These are phyloP conservation scores for Drosophila birchii DNA, from an alignment of 2,888 invertebrate genomes.

Conservation along the genomic window DNA sequence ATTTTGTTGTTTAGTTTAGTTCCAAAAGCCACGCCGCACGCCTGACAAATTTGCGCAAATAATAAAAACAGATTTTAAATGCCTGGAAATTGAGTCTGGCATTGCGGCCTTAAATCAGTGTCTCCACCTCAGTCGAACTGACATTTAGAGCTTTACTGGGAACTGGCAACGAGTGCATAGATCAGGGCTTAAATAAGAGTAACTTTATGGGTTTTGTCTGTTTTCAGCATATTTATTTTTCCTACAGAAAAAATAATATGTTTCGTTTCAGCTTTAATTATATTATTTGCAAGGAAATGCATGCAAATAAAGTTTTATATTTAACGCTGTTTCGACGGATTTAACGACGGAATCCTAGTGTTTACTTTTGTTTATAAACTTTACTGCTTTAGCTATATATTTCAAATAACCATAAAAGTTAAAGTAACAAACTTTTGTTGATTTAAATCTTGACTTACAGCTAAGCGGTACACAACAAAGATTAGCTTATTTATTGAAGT, in stretches of 20 bases:
- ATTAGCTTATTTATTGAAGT: background rate
- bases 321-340: too few relatives aligned
- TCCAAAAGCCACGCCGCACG: conserved; percentile 41
- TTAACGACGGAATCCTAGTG: background rate
- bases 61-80: conserved; percentile 53
- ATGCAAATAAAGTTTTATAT: background rate
- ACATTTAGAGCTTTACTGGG: conserved; percentile 49
- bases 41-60: conserved; percentile 51
- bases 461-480: background rate
- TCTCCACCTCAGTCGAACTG: conserved; percentile 31
- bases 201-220: conserved; percentile 41
- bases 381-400: too few relatives aligned
- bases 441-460: background rate
- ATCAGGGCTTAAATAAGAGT: conserved; percentile 28
- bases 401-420: background rate
- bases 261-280: conserved; percentile 22
- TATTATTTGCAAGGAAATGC: conserved; percentile 8
- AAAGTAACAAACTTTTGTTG: background rate
- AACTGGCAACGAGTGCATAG: conserved; percentile 16
- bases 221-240: conserved; percentile 20
- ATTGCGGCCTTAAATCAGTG: conserved; percentile 49
- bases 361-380: background rate
- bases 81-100: conserved; percentile 49
- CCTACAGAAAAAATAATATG: conserved; percentile 16
- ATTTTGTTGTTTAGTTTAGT: conserved; percentile 16